Evolutionary conservation across 2,113 vertebrate species (phyloP).

Genomic region (Ancistrus triradiatus): DNA sequence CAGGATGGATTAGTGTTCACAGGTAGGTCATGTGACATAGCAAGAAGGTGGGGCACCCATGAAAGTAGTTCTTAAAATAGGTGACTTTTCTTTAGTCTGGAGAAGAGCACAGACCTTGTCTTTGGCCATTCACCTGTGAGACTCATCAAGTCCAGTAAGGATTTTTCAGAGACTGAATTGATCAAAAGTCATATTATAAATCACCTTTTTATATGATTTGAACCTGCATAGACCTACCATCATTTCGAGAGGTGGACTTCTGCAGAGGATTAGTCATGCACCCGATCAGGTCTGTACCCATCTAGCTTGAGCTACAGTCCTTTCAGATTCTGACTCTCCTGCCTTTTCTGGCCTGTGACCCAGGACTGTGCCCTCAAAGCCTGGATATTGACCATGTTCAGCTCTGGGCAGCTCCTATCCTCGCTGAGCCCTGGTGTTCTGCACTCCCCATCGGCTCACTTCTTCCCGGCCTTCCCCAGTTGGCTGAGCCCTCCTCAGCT

Average conservation of each 20-base stretch:
- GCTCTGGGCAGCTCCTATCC: constrained; percentile 66
- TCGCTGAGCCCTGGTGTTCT: constrained; percentile 67
- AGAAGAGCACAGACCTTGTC: constrained; percentile 9
- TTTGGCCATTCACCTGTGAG: too few species aligned
- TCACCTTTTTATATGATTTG: too few species aligned
- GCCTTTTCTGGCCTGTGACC: neutral
- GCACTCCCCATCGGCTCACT: constrained; percentile 62
- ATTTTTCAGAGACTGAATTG: too few species aligned
- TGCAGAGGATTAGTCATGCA: neutral
- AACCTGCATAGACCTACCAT: too few species aligned
- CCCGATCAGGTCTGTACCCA: neutral
- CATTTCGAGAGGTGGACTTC: neutral
- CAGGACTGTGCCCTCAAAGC: neutral
- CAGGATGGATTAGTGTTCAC: constrained; percentile 37
- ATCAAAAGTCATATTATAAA: too few species aligned
- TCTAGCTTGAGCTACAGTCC: neutral
- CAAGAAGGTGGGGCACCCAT: constrained; percentile 34
- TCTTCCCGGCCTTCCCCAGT: constrained; percentile 66
- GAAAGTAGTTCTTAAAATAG: constrained; percentile 47
- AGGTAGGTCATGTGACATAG: constrained; percentile 61
- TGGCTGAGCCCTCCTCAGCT: constrained; percentile 64
- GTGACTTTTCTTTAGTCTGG: constrained; percentile 50
- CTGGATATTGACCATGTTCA: constrained; percentile 65
- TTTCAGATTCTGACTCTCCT: neutral
- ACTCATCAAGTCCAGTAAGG: too few species aligned